Evolutionary conservation across 30 jellyfish, hydroid and myxozoan genomes (phyloP), one percentile per base, ranked within the genome.

Genomic region (Aurelia aurita complex sp. Pacific): DNA sequence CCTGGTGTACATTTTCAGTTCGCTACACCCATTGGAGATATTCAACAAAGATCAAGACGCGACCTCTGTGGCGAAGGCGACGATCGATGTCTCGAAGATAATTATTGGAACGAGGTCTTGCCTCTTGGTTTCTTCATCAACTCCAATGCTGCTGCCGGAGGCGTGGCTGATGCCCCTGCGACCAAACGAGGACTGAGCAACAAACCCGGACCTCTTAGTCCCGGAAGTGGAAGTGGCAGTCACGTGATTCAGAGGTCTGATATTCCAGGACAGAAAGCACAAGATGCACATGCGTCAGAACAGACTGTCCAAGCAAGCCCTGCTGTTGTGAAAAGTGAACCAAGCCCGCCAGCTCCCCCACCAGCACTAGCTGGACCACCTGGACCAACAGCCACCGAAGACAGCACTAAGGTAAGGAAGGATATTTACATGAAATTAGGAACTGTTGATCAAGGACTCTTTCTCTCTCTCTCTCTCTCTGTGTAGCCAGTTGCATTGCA

Each of bases 41-140:
- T 42, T 8, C 52, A 34, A 71, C 77, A 68, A 40, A 61, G 90
- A 70, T 32, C 76, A 53, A 36, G 63, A 60, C 83, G 90, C 38
- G 77, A 35, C 19, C 90, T 64, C 15, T 84, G 93, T 57, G 93
- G 80, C 1, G 77, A 50, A 73, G 50, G 35, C 46, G 82, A 73
- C 77, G 93, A 84, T 8, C 64, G 82, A 17, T 84, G 93, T 54
- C 42, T 84, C 19, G 93, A 84, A 51, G 88, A 79, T 23, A 23
- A 64, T 4, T 90, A 90, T 52, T 90, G 97, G 97, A 51, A 67
- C 17, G 91, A 85, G 76, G 85, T 68, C 1, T 35, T 80, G 64
- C 94, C 98, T 35, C 88, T 91, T 46, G 96, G 98, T 16, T 91
- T 91, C 94, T 91, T 91, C 91, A 83, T 91, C 74, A 85, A 76